These are phyloP conservation scores for Pentamera pediparva DNA, from an alignment of 53 echinoderm and acorn worm genomes.

Conservation along the genomic window DNA sequence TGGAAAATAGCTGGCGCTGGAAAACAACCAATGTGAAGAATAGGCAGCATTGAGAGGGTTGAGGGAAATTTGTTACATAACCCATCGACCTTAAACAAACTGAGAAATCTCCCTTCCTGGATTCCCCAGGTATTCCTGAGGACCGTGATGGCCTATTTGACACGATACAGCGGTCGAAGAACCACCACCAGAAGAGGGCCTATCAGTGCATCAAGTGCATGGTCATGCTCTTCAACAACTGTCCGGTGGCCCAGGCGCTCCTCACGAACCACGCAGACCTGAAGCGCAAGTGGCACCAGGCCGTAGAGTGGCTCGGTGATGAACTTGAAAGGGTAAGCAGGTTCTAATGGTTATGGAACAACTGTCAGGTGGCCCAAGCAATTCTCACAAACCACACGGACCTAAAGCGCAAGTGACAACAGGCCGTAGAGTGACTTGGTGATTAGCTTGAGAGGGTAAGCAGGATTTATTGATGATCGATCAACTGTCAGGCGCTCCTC, in stretches of 20 bases:
- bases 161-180: conserved; percentile 99
- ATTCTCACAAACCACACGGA: conserved; percentile 77
- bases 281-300: conserved; percentile 97
- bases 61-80: not conserved
- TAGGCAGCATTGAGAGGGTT: no score
- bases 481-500: conserved; percentile 79
- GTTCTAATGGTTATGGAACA: conserved; percentile 77
- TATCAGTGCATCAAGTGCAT: conserved; percentile 99
- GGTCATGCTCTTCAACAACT: conserved; percentile 98
- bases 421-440: conserved; percentile 96
- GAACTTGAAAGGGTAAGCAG: conserved; percentile 87
- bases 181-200: conserved; percentile 98
- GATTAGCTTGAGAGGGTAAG: conserved; percentile 94
- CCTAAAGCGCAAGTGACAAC: conserved; percentile 94
- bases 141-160: conserved; percentile 98
- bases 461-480: no score
- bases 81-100: not conserved
- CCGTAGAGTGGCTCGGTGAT: conserved; percentile 96
- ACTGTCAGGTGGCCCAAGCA: conserved; percentile 81
- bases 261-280: conserved; percentile 82
- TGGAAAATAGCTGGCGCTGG: no score
- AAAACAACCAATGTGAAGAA: no score
- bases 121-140: conserved; percentile 77
- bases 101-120: not conserved
- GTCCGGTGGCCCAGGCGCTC: conserved; percentile 77